A percentile compares a stretch with the other conserved stretches of the same genome.
These are phyloP conservation scores for Andricus grossulariae DNA, from an alignment of 1,140 invertebrate species.

Conservation along the genomic window DNA sequence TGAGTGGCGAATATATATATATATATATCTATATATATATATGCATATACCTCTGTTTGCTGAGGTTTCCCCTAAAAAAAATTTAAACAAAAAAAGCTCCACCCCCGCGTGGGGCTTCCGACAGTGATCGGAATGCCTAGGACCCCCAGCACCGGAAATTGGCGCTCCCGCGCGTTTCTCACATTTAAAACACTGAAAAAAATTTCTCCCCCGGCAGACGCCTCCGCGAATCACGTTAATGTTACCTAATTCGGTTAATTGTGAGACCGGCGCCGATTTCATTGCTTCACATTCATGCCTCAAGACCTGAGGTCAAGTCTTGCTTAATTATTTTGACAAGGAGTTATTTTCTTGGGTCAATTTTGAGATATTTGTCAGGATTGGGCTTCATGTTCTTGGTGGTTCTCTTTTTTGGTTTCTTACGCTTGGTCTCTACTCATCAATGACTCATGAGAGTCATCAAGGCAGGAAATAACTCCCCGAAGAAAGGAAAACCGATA, in stretches of 20 bases:
- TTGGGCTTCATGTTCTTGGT: not conserved
- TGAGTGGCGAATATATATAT: slow-evolving; percentile 26
- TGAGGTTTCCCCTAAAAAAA: not conserved
- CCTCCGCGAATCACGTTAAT: slow-evolving; percentile 53
- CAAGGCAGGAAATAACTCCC: slow-evolving; percentile 54
- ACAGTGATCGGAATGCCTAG: not conserved
- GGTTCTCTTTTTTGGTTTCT: not conserved
- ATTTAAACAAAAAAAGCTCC: not conserved
- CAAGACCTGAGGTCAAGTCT: too few species aligned
- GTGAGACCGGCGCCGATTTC: slow-evolving; percentile 41
- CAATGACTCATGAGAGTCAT: slow-evolving; percentile 55
- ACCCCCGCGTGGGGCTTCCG: not conserved
- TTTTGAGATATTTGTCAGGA: too few species aligned
- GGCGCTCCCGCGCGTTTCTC: slow-evolving; percentile 49
- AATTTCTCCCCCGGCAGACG: slow-evolving; percentile 43
- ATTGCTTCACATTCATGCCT: not conserved
- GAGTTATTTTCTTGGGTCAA: too few species aligned
- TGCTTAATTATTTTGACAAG: too few species aligned
- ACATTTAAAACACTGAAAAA: slow-evolving; percentile 40
- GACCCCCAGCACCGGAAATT: slow-evolving; percentile 47
- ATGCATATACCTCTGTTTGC: not conserved
- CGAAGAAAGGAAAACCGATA: slow-evolving; percentile 50
- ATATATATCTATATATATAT: not conserved
- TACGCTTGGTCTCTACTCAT: slow-evolving; percentile 33
- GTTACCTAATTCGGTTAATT: slow-evolving; percentile 59